These are phyloP conservation scores for Protonibea diacanthus DNA, from an alignment of 2,797 vertebrate genomes.

Conservation along the genomic window DNA sequence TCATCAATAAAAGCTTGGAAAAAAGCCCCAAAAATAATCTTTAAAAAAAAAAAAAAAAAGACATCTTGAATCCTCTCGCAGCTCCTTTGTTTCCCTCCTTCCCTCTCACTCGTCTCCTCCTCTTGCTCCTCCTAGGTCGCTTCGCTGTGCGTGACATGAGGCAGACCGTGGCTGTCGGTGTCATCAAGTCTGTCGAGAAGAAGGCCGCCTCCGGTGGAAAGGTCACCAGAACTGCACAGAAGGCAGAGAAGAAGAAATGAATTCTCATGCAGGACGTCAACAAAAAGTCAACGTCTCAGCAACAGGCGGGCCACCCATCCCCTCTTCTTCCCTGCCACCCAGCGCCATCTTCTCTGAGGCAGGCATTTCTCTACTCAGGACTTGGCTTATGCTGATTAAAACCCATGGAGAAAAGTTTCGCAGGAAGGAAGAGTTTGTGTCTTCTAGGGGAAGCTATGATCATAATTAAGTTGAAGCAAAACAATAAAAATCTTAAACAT, in stretches of 20 bases:
- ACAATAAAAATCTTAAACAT: constrained; percentile 79
- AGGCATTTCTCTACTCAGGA: constrained; percentile 85
- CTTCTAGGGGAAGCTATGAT: constrained; percentile 61
- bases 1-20: too few species aligned
- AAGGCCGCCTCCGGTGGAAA: constrained; percentile 73
- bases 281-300: constrained; percentile 45
- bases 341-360: constrained; percentile 74
- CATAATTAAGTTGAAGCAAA: constrained; percentile 67
- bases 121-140: constrained; percentile 67
- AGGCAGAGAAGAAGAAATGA: constrained; percentile 86
- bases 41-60: too few species aligned
- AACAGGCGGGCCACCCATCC: constrained; percentile 50
- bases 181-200: constrained; percentile 85
- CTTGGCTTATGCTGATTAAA: constrained; percentile 89
- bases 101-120: not conserved
- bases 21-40: too few species aligned
- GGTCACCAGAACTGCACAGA: constrained; percentile 86
- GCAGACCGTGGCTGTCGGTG: constrained; percentile 88
- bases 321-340: constrained; percentile 46
- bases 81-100: too few species aligned
- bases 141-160: constrained; percentile 88
- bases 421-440: constrained; percentile 81
- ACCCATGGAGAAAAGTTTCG: constrained; percentile 88
- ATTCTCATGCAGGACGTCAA: constrained; percentile 66
- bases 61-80: too few species aligned